Conservation (phyloP, 2,113 vertebrate species). For the Egretta garzetta region DNA sequence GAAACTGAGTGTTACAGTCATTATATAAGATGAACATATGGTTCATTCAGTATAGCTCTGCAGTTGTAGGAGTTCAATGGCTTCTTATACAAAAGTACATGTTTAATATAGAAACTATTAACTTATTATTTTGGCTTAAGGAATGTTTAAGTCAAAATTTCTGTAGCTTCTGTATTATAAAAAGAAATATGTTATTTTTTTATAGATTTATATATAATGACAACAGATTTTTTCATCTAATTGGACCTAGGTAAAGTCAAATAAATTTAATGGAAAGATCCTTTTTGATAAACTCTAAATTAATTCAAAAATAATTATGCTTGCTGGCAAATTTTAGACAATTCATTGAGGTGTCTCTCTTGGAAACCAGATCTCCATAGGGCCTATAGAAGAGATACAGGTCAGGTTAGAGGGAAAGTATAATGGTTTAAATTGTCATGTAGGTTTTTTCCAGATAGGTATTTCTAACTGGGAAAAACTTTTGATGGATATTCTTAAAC, state of each 20-base stretch:
- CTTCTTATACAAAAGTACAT: not conserved
- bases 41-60: not conserved
- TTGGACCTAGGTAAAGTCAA: not conserved
- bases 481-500: not conserved
- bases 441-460: not conserved
- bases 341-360: not conserved
- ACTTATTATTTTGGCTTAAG: not conserved
- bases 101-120: not conserved
- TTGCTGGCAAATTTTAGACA: not conserved
- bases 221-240: not conserved
- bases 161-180: not conserved
- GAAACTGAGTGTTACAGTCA: not conserved
- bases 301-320: not conserved
- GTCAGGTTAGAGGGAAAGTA: not conserved
- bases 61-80: not conserved
- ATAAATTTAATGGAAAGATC: not conserved
- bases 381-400: not conserved
- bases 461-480: not conserved
- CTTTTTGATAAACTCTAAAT: not conserved
- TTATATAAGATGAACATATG: conserved; percentile 8
- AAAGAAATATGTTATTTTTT: not conserved
- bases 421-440: not conserved
- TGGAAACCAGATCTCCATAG: not conserved
- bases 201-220: not conserved
- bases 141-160: not conserved